Base-by-base conservation (phyloP, 1,140 invertebrate species). In the Eriosoma lanigerum region DNA sequence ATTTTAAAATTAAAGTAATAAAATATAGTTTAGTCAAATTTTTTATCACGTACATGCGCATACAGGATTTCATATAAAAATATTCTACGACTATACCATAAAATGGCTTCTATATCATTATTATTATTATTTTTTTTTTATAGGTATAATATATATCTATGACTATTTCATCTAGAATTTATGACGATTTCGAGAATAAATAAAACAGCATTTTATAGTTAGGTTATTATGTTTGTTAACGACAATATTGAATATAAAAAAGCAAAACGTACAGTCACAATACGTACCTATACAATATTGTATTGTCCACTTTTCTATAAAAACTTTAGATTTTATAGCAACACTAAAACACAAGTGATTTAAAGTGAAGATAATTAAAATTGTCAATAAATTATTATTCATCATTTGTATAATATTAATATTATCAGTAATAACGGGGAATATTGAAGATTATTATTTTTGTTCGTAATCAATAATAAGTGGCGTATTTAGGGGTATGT, bases 151-250 rank as follows among this genome's bases (percentile, higher is more conserved):
- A n/a, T 66, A 29, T 60, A 44, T 66, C 1, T 5, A 21, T 21
- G 32, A 38, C 62, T 44, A 44, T 66, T 29, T 66, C 62, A 64
- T n/a, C 62, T 66, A 66, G 4, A 66, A 66, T 44, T 66, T 66
- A 66, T 1, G 10, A 44, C 62, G 21, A n/a, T 66, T 66, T 66
- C 13, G 1, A 66, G 19, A 66, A 66, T 66, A 19, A 13, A 66
- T 44, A 44, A 66, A 66, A 15, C 62, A 1, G 17, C n/a, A 21
- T 66, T 66, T 26, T 19, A 29, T 1, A 19, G 58, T 66, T 21
- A 44, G n/a, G 21, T 0, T 46, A 38, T 3, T 12, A 15, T 21
- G 21, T 24, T 21, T 21, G 38, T 44, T 12, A 52, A 38, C 9
- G 17, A 64, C n/a, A 64, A 44, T 24, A 58, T 58, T 60, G 24